A percentile compares a stretch with the other conserved stretches of the same genome.
phyloP scores from a whole-genome alignment of 2,888 invertebrate genomes.

The Anagyrus pseudococci region DNA sequence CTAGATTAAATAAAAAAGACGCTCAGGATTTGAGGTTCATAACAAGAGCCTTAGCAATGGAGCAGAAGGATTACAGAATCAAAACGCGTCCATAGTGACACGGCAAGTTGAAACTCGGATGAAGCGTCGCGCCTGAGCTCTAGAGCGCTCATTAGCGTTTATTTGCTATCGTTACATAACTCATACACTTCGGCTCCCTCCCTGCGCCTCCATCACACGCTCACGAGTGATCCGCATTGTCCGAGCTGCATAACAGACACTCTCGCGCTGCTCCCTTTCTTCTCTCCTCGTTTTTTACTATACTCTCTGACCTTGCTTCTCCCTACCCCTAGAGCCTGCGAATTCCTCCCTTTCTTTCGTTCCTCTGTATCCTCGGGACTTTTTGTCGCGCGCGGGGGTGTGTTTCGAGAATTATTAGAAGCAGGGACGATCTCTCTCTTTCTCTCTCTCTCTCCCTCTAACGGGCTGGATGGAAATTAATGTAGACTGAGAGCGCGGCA shows the following conservation, averaged over 20 bases:
- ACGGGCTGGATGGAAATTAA: too few relatives aligned
- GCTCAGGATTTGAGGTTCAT: too few relatives aligned
- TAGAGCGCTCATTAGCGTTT: conserved; percentile 60
- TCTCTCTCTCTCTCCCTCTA: too few relatives aligned
- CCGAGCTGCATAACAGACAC: neutral
- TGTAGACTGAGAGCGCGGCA: too few relatives aligned
- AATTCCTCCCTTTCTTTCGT: neutral
- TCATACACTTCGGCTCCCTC: conserved; percentile 42
- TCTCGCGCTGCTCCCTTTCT: conserved; percentile 1
- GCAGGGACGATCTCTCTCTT: too few relatives aligned
- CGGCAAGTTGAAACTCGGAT: too few relatives aligned
- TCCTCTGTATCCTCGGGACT: neutral
- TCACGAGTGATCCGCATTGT: neutral
- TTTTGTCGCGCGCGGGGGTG: too few relatives aligned
- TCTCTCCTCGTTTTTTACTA: conserved; percentile 29
- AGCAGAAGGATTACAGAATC: too few relatives aligned
- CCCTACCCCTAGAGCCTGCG: neutral
- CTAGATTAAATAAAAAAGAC: too few relatives aligned
- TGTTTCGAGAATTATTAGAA: too few relatives aligned
- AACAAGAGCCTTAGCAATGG: too few relatives aligned
- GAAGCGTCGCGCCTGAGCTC: conserved; percentile 39
- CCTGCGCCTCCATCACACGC: conserved; percentile 2
- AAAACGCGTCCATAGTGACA: too few relatives aligned
- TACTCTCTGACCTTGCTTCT: conserved; percentile 11
- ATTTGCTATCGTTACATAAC: conserved; percentile 61